Base-by-base conservation (phyloP, 2,113 vertebrate species). In the Corythornis cristatus region DNA sequence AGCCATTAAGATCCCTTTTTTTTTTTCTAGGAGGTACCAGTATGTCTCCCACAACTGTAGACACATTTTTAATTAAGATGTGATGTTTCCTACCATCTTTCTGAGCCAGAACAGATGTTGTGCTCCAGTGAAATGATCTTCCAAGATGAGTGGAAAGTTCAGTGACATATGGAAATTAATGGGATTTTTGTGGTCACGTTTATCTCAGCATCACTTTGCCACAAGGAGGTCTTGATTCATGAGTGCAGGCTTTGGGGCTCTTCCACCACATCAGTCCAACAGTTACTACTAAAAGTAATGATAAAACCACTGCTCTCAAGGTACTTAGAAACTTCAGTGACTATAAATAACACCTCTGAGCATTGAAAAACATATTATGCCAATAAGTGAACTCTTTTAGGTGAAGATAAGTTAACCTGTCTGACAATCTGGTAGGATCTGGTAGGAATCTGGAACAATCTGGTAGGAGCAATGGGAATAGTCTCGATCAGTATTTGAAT, bases 81-180 rank as follows among this genome's bases (percentile, higher is more conserved):
- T 66, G 67, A 79, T 87, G 67, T 95, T 93, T 95, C 83, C 78
- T 76, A 68, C 71, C 71, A 54, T 87, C 60, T 73, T 89, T 87
- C 66, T 76, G 84, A 96, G 75, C 54, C 82, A 89, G 93, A 96
- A 93, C 89, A 96, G 94, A 93, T 96, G 93, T 91, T 89, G 28
- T 2, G 2, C 45, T 91, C 33, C 54, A 79, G 67, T 15, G 5
- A 79, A 91, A 85, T 12, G 22, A 25, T 87, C 54, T 79, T 93
- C 54, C 87, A 91, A 89, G 71, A 87, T 1, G 8, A 73, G 54
- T 78, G 57, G 45, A 92, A 78, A 89, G 65, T 89, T 92, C 78
- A 79, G 82, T 80, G 85, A 85, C 82, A 79, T 92, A 91, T 83
- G 87, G 89, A 95, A 95, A 93, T 91, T 85, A 93, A 91, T 73